A percentile compares a stretch with the other conserved stretches of the same genome.
Conservation (phyloP, 92 coral and sea anemone species). For the Parazoanthus swiftii region DNA sequence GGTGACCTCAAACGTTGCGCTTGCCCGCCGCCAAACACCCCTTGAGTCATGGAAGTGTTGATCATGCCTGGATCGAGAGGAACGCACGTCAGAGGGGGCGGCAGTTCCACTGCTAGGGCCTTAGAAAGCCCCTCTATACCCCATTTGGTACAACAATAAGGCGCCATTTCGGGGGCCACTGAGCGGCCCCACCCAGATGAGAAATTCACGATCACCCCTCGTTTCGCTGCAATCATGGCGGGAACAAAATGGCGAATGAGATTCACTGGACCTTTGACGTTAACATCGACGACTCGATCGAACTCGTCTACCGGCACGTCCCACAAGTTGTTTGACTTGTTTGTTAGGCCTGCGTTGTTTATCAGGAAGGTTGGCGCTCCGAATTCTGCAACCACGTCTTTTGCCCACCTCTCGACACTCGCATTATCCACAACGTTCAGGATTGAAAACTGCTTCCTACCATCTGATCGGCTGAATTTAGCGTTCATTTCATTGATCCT, state of each 20-base stretch:
- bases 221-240: conserved; percentile 63
- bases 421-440: conserved; percentile 47
- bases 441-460: conserved; percentile 58
- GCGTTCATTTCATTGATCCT: conserved; percentile 58
- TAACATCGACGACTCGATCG: conserved; percentile 62
- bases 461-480: conserved; percentile 46
- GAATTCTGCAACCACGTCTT: conserved; percentile 47
- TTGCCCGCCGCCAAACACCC: conserved; percentile 53
- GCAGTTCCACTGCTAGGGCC: conserved; percentile 83
- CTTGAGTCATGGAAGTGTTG: conserved; percentile 65
- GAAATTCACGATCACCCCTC: conserved; percentile 80
- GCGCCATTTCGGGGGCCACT: conserved; percentile 62
- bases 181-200: conserved; percentile 78
- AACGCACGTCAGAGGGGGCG: conserved; percentile 69
- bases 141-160: conserved; percentile 80
- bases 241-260: conserved; percentile 78
- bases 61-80: conserved; percentile 81
- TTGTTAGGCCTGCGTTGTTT: conserved; percentile 65
- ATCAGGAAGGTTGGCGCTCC: conserved; percentile 75
- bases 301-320: conserved; percentile 68
- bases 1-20: conserved; percentile 50
- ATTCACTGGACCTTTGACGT: conserved; percentile 74
- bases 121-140: conserved; percentile 83
- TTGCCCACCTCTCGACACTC: conserved; percentile 63
- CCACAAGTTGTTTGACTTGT: conserved; percentile 60